Percentiles rank a stretch among this genome's conserved stretches.
Evolutionary conservation across 2,797 vertebrate genomes (phyloP).

Genomic region (Lutjanus argentimaculatus): DNA sequence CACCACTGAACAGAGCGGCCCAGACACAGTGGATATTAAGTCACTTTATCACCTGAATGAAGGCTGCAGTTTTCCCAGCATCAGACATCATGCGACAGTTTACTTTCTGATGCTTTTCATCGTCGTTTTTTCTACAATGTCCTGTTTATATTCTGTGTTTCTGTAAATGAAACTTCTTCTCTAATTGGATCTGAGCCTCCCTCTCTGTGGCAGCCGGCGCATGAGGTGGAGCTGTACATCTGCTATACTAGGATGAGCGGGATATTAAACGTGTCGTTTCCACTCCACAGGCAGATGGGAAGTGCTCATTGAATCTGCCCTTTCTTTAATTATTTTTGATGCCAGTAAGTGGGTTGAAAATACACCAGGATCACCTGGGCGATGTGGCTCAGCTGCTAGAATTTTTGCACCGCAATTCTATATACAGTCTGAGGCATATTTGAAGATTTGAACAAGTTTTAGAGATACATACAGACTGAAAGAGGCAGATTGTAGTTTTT

Average conservation of each 20-base stretch:
- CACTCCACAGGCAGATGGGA: constrained; percentile 47
- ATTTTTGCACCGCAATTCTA: neutral
- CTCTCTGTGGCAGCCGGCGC: constrained; percentile 20
- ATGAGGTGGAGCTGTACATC: constrained; percentile 48
- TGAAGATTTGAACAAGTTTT: constrained; percentile 18
- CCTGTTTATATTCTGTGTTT: constrained; percentile 33
- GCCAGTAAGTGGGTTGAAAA: constrained; percentile 53
- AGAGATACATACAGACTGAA: neutral
- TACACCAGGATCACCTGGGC: constrained; percentile 35
- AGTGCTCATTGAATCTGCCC: constrained; percentile 37
- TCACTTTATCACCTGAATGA: constrained; percentile 77
- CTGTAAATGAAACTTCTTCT: constrained; percentile 37
- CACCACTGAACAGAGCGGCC: constrained; percentile 69
- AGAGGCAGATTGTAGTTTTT: neutral
- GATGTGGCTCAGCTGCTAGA: constrained; percentile 21
- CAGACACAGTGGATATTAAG: constrained; percentile 78
- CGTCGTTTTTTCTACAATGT: constrained; percentile 29
- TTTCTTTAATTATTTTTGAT: constrained; percentile 53
- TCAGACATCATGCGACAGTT: constrained; percentile 47
- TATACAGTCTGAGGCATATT: neutral
- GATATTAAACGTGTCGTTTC: constrained; percentile 58
- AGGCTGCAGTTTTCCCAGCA: constrained; percentile 46
- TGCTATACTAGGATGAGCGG: constrained; percentile 45
- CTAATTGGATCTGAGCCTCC: constrained; percentile 35
- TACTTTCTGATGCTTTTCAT: constrained; percentile 56